Evolutionary conservation across 1,140 invertebrate species (phyloP).

Genomic region (Mercenaria mercenaria): DNA sequence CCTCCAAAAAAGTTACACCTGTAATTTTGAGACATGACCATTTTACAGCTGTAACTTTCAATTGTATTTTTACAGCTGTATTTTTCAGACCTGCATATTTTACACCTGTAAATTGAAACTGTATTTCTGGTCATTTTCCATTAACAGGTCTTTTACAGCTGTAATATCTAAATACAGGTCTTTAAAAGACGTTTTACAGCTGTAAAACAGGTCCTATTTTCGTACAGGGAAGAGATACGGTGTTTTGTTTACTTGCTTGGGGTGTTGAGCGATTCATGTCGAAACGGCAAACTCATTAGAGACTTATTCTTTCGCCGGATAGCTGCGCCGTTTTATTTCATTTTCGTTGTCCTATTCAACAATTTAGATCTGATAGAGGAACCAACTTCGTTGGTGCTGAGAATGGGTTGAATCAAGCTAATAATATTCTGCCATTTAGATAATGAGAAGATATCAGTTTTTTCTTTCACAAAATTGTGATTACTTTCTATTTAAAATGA

Average conservation of each 20-base stretch:
- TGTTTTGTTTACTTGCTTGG: slow-evolving; percentile 39
- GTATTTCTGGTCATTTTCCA: too few relatives aligned
- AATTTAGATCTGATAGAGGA: slow-evolving; percentile 35
- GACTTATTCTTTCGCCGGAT: slow-evolving; percentile 23
- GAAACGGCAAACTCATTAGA: slow-evolving; percentile 6
- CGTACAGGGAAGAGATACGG: slow-evolving; percentile 32
- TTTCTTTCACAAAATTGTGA: not conserved
- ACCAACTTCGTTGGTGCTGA: not conserved
- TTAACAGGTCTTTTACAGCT: too few relatives aligned
- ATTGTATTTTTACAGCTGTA: too few relatives aligned
- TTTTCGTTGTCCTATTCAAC: slow-evolving; percentile 52
- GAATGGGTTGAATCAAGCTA: not conserved
- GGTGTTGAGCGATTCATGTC: slow-evolving; percentile 8
- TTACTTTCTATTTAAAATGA: not conserved
- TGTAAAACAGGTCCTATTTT: too few relatives aligned
- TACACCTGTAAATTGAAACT: too few relatives aligned
- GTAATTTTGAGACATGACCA: too few relatives aligned
- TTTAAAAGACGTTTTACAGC: too few relatives aligned
- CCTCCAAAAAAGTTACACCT: too few relatives aligned
- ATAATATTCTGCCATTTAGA: not conserved
- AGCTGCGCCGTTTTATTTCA: slow-evolving; percentile 54
- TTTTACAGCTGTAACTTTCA: too few relatives aligned
- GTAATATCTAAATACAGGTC: too few relatives aligned
- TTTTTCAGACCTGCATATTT: too few relatives aligned
- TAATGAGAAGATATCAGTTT: not conserved